phyloP scores from a whole-genome alignment of 2,888 invertebrate species.

The Oxyteleia sp. region DNA sequence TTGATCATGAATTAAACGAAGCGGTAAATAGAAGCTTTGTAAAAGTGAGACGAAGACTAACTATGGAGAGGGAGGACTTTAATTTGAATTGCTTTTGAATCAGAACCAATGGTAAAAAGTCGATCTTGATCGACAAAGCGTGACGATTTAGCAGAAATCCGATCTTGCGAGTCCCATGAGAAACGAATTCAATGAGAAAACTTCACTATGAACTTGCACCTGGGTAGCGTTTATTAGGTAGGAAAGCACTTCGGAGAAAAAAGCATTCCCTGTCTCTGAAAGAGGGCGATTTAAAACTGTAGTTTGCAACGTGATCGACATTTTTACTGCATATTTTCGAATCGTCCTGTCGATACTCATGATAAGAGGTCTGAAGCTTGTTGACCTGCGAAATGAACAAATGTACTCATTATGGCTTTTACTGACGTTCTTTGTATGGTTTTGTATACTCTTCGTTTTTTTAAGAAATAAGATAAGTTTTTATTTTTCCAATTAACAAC shows the following conservation, averaged over 20 bases:
- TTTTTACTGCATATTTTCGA: constrained; percentile 49
- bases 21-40: constrained; percentile 47
- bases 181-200: constrained; percentile 67
- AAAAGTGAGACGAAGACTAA: constrained; percentile 33
- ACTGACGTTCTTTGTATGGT: too few relatives aligned
- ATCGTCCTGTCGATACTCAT: constrained; percentile 34
- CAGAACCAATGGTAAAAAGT: constrained; percentile 60
- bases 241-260: constrained; percentile 53
- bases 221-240: constrained; percentile 63
- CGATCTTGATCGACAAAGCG: constrained; percentile 79
- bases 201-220: constrained; percentile 61
- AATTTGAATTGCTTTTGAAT: constrained; percentile 66
- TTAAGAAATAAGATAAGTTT: too few relatives aligned
- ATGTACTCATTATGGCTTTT: too few relatives aligned
- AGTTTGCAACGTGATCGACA: constrained; percentile 66
- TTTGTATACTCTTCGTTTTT: too few relatives aligned
- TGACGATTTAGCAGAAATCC: constrained; percentile 82
- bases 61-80: constrained; percentile 39
- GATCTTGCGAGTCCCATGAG: constrained; percentile 71
- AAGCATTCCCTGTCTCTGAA: constrained; percentile 43
- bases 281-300: constrained; percentile 61
- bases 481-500: too few relatives aligned
- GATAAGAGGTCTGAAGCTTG: constrained; percentile 20
- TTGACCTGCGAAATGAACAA: constrained; percentile 10
- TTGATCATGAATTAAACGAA: constrained; percentile 43